Conservation (phyloP, 2,888 invertebrate genomes). For the Phania funesta region DNA sequence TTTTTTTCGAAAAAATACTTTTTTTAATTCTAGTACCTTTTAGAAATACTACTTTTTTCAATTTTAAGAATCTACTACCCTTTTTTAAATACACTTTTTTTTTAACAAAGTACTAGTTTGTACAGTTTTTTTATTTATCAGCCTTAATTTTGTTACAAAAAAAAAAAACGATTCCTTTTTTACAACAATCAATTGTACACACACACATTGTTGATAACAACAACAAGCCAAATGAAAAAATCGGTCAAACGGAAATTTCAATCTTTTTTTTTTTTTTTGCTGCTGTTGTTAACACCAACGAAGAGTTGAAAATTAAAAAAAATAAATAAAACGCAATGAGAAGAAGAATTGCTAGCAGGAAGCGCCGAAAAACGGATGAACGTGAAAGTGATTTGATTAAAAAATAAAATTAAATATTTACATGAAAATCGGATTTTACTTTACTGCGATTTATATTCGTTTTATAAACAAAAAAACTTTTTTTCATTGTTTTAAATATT, state of each 20-base stretch:
- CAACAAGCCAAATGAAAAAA: conserved; percentile 25
- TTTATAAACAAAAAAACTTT: neutral
- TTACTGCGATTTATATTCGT: neutral
- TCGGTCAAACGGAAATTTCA: conserved; percentile 59
- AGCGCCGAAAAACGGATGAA: conserved; percentile 4
- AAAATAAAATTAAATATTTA: conserved; percentile 28
- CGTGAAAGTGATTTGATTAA: conserved; percentile 51
- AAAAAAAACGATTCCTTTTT: neutral
- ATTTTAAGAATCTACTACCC: too few relatives aligned
- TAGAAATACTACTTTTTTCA: too few relatives aligned
- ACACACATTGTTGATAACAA: conserved; percentile 1
- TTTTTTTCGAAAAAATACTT: too few relatives aligned
- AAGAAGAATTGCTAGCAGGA: neutral
- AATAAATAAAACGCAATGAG: too few relatives aligned
- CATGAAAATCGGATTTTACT: neutral
- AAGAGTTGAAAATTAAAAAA: conserved; percentile 8
- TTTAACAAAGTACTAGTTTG: too few relatives aligned
- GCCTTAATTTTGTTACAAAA: neutral
- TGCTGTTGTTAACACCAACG: conserved; percentile 7
- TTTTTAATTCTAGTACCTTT: too few relatives aligned
- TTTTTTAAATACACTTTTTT: too few relatives aligned
- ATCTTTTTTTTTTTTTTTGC: conserved; percentile 10
- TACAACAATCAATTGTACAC: conserved; percentile 15
- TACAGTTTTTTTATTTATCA: neutral
- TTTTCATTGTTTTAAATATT: neutral